Evolutionary conservation across 2,797 vertebrate genomes (phyloP), one percentile per base, ranked within the genome.

Genomic region (Parauchenoglanis ngamensis): DNA sequence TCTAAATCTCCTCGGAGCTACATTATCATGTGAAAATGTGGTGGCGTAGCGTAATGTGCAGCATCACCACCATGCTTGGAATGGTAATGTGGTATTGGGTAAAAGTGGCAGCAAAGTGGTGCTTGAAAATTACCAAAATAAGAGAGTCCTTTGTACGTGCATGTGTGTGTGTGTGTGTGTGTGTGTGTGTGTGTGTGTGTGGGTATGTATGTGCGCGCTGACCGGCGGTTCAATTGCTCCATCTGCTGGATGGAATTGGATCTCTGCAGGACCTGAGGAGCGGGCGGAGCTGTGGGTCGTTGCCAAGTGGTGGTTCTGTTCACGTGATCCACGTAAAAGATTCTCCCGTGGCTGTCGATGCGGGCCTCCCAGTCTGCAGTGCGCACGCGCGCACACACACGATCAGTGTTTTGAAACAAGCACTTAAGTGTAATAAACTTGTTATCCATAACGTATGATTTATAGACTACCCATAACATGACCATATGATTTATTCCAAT

Each of bases 261-360:
- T 85, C 98, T 96, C 95, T 98, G 98, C 49, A 99, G 96, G 82
- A 97, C 96, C 94, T 98, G 97, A 0, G 96, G 96, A 81, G 97
- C 96, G 0, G 98, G 96, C 5, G 98, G 97, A 7, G 95, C 97
- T 0, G 97, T 98, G 31, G 98, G 98, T 4, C 97, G 94, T 92
- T 98, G 98, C 98, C 98, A 99, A 0, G 98, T 99, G 0, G 98
- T 99, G 82, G 98, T 99, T 89, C 98, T 95, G 95, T 99, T 99
- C 65, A 98, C 97, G 0, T 99, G 98, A 91, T 99, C 98, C 93
- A 99, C 98, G 0, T 98, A 99, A 92, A 99, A 99, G 91, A 99
- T 96, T 46, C 98, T 95, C 0, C 98, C 97, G 0, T 99, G 98
- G 93, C 98, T 99, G 95, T 99, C 98, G 44, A 99, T 98, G n/a